phyloP scores from a whole-genome alignment of 2,113 vertebrate species.

The Diglossa brunneiventris region DNA sequence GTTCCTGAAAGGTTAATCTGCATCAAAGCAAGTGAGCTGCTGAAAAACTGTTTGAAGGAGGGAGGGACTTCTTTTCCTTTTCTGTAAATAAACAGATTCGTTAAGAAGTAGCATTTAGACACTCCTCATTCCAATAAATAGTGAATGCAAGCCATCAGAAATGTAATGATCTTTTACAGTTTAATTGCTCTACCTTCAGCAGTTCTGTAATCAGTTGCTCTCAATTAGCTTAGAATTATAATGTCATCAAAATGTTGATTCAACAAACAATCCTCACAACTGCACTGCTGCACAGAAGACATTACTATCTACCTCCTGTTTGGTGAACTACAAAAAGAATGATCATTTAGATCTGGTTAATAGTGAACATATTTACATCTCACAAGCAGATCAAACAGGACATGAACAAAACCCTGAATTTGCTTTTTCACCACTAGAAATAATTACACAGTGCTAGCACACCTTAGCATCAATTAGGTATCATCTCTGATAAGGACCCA shows the following conservation, averaged over 20 bases:
- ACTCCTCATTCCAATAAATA: constrained; percentile 9
- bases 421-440: background rate
- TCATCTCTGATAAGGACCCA: background rate
- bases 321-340: background rate
- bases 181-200: constrained; percentile 18
- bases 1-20: constrained; percentile 94
- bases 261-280: constrained; percentile 16
- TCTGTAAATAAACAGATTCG: constrained; percentile 69
- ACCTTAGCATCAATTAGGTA: background rate
- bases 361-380: background rate
- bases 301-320: background rate
- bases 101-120: background rate
- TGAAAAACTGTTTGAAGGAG: constrained; percentile 97
- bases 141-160: background rate
- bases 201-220: constrained; percentile 14
- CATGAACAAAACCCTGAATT: background rate
- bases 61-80: constrained; percentile 94
- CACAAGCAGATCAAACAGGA: background rate
- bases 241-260: constrained; percentile 39
- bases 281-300: background rate
- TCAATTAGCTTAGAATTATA: constrained; percentile 42
- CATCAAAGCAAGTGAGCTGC: constrained; percentile 87
- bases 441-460: background rate
- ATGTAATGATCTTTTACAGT: background rate
- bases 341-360: background rate